Evolutionary conservation across 2,888 invertebrate species (phyloP).

Genomic region (Drosophila mercatorum): DNA sequence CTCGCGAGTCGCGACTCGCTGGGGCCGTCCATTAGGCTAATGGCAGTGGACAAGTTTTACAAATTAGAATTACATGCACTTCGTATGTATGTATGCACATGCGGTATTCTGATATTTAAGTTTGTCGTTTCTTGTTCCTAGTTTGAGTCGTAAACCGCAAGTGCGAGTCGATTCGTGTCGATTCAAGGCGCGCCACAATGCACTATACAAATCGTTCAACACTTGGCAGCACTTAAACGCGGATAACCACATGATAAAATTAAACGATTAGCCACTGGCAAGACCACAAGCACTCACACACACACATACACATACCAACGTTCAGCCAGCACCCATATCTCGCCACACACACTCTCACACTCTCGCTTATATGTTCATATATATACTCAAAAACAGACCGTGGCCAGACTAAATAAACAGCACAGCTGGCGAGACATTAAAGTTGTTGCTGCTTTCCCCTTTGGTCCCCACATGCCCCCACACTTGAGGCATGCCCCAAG

Average conservation of each 20-base stretch:
- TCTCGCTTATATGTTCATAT: neutral
- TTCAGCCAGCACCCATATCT: neutral
- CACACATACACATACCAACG: conserved; percentile 9
- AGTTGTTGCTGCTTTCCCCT: conserved; percentile 22
- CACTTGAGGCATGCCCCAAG: conserved; percentile 24
- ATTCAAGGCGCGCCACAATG: conserved; percentile 13
- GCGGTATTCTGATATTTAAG: conserved; percentile 19
- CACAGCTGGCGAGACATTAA: conserved; percentile 58
- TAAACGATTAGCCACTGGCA: conserved; percentile 71
- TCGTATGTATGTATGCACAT: conserved; percentile 3
- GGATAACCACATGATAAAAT: conserved; percentile 78
- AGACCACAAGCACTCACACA: conserved; percentile 25
- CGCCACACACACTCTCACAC: conserved; percentile 10
- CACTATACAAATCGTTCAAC: conserved; percentile 68
- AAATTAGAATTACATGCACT: conserved; percentile 46
- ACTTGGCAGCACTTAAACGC: conserved; percentile 74
- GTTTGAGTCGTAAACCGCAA: conserved; percentile 24
- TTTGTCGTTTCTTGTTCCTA: neutral
- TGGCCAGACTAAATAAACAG: conserved; percentile 72
- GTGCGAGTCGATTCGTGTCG: conserved; percentile 15
- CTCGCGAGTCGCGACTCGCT: conserved; percentile 28
- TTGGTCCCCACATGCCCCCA: neutral
- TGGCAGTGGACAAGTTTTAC: conserved; percentile 43
- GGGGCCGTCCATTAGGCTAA: conserved; percentile 50
- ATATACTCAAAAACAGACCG: conserved; percentile 38